phyloP scores from a whole-genome alignment of 1,140 invertebrate species.

The Lanistes nyassanus region DNA sequence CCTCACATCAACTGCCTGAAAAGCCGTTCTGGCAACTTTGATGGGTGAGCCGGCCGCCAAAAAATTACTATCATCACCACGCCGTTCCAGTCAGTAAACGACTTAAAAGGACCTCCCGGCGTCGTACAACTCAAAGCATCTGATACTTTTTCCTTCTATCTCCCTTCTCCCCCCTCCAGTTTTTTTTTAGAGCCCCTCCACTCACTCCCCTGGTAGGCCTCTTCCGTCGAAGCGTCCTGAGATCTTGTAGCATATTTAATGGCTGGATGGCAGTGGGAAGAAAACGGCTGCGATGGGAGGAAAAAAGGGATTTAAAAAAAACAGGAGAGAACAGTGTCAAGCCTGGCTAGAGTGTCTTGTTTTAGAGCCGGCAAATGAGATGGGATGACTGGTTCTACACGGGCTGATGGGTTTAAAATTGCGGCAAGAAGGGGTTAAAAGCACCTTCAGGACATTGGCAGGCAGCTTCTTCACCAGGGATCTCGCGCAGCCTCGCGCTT shows the following conservation, averaged over 20 bases:
- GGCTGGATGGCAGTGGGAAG: constrained; percentile 1
- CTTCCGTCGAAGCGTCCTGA: too few species aligned
- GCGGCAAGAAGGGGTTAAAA: constrained; percentile 5
- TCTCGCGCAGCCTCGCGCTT: not conserved
- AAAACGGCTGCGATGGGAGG: not conserved
- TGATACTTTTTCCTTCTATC: not conserved
- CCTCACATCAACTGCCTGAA: too few species aligned
- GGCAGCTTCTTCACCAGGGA: constrained; percentile 4
- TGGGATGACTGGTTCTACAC: constrained; percentile 4
- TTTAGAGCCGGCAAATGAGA: constrained; percentile 10
- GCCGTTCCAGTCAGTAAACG: too few species aligned
- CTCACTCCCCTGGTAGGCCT: not conserved
- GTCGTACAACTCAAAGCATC: not conserved
- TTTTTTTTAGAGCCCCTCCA: not conserved
- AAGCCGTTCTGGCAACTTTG: too few species aligned
- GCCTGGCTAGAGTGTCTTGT: constrained; percentile 5
- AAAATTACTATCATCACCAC: too few species aligned
- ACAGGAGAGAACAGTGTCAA: constrained; percentile 2
- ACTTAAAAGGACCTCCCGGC: too few species aligned
- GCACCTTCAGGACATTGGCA: not conserved
- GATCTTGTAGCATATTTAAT: constrained; percentile 5
- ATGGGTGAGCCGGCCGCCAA: too few species aligned
- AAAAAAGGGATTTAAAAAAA: not conserved
- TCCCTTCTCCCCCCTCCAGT: not conserved
- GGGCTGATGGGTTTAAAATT: not conserved